Evolutionary conservation across 2,888 invertebrate species (phyloP).

Genomic region (Adelognathus sp.): DNA sequence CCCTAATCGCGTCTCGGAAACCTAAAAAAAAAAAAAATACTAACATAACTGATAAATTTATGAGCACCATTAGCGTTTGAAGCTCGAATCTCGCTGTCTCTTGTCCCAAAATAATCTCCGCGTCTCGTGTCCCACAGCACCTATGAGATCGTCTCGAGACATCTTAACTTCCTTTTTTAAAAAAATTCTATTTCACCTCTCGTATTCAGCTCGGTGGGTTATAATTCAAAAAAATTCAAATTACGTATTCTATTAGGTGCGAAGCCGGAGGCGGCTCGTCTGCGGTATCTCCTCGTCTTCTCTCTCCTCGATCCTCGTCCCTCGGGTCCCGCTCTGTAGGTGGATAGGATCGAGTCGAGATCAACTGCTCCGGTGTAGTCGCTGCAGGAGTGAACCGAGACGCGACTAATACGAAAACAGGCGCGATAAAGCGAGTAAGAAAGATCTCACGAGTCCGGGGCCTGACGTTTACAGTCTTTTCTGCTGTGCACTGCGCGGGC

Average conservation of each 20-base stretch:
- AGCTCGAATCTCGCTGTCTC: not conserved
- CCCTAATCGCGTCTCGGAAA: not conserved
- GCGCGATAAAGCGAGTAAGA: constrained; percentile 2
- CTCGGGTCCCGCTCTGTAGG: not conserved
- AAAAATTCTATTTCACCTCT: constrained; percentile 18
- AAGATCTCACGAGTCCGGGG: constrained; percentile 58
- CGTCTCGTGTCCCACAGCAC: not conserved
- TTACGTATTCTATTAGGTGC: constrained; percentile 79
- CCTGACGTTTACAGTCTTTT: constrained; percentile 62
- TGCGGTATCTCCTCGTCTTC: not conserved
- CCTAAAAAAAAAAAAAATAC: constrained; percentile 25
- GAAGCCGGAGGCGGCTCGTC: constrained; percentile 58
- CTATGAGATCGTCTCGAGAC: not conserved
- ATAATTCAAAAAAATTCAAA: constrained; percentile 73
- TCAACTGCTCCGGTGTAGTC: constrained; percentile 27
- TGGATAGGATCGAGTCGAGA: constrained; percentile 23
- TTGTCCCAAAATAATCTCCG: not conserved
- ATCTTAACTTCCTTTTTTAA: constrained; percentile 11
- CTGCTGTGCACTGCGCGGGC: constrained; percentile 48
- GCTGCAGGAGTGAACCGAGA: constrained; percentile 10
- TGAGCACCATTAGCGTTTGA: constrained; percentile 44
- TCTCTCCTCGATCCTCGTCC: not conserved
- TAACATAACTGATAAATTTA: constrained; percentile 75
- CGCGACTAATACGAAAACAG: not conserved
- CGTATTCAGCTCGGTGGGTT: constrained; percentile 22